These are phyloP conservation scores for Yponomeuta plumbellus DNA, from an alignment of 2,888 invertebrate species.

Conservation along the genomic window DNA sequence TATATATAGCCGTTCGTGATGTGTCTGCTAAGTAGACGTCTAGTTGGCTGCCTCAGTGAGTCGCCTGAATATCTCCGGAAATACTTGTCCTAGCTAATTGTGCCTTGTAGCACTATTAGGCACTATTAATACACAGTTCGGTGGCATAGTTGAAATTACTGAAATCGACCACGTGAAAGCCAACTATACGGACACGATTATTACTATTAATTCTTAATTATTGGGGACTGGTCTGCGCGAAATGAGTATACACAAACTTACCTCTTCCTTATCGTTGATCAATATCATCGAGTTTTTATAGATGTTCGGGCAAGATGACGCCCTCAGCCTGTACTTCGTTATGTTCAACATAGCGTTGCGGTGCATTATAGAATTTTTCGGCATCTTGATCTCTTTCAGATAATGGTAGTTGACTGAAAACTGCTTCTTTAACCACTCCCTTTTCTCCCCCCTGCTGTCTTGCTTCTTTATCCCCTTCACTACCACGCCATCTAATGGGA, in stretches of 20 bases:
- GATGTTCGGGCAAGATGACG: slow-evolving; percentile 95
- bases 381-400: slow-evolving; percentile 82
- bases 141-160: too few relatives aligned
- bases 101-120: too few relatives aligned
- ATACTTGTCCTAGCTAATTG: too few relatives aligned
- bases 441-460: slow-evolving; percentile 58
- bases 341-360: slow-evolving; percentile 90
- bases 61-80: too few relatives aligned
- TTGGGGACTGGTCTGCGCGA: not conserved
- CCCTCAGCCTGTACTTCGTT: slow-evolving; percentile 86
- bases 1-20: too few relatives aligned
- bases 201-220: too few relatives aligned
- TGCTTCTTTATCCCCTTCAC: slow-evolving; percentile 29
- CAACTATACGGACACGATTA: too few relatives aligned
- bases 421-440: slow-evolving; percentile 68
- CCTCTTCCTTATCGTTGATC: slow-evolving; percentile 85
- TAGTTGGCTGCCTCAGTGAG: too few relatives aligned
- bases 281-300: slow-evolving; percentile 93
- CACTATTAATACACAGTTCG: too few relatives aligned
- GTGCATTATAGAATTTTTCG: slow-evolving; percentile 89
- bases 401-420: slow-evolving; percentile 80
- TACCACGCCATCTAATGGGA: not conserved
- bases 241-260: slow-evolving; percentile 42
- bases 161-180: too few relatives aligned
- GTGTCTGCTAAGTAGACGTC: too few relatives aligned